phyloP scores from a whole-genome alignment of 2,888 invertebrate genomes.

The Pollenia amentaria region DNA sequence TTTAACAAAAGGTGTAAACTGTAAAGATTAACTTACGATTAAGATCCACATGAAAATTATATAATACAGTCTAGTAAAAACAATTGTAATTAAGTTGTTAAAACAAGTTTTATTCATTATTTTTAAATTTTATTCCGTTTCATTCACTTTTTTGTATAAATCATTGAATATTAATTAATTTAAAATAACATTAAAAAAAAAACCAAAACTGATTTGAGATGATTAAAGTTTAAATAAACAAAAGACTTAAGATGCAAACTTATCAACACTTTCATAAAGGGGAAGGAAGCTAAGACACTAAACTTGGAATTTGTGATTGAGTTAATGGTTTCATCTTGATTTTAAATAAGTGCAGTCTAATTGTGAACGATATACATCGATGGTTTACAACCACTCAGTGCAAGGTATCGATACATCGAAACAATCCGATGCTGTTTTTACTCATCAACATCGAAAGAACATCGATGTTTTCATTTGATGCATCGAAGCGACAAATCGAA shows the following conservation, averaged over 20 bases:
- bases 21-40: constrained; percentile 18
- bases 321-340: no score
- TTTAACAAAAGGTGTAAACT: background rate
- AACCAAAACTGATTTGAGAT: background rate
- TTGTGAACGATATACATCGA: no score
- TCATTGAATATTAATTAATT: constrained; percentile 17
- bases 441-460: no score
- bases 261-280: background rate
- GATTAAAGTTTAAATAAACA: constrained; percentile 1
- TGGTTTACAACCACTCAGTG: no score
- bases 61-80: constrained; percentile 19
- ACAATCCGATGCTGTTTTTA: no score
- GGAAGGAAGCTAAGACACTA: background rate
- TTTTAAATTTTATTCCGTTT: background rate
- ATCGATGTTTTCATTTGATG: no score
- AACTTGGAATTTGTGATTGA: no score
- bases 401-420: no score
- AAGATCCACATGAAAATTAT: constrained; percentile 8
- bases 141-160: background rate
- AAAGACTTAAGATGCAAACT: constrained; percentile 55
- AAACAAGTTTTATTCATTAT: constrained; percentile 5
- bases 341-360: background rate
- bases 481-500: no score
- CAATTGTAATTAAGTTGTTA: constrained; percentile 24
- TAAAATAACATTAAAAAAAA: background rate